Base-by-base conservation (phyloP, 2,888 invertebrate genomes). In the Tortrix viridana region DNA sequence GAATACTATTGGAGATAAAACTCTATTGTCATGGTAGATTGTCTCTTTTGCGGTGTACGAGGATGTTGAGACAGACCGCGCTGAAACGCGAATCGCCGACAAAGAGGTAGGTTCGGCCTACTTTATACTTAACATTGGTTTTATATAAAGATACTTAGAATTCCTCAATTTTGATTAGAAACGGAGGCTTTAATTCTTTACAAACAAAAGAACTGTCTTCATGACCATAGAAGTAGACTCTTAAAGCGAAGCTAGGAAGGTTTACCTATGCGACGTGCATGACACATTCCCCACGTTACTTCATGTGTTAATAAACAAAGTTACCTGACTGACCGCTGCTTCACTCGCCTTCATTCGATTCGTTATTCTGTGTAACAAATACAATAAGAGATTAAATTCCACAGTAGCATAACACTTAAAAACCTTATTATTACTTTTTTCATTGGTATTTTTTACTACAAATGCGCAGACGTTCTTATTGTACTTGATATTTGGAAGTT, bases 291-390 rank as follows among this genome's bases (percentile, higher is more conserved):
- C 86, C 83, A 83, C 78, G 81, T 80, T 89, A 92, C 88, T 91
- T 92, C 92, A 92, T 92, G 92, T 92, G 92, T 91, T 91, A 84
- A 89, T 92, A 90, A 92, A 91, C 91, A 92, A 91, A 89, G 89
- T 91, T 89, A 91, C 87, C 81, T 85, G 88, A 89, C 89, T 88
- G 89, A 92, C 87, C 79, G 66, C 80, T 81, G 85, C 86, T 85
- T 79, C 75, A 80, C 72, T 73, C 80, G 83, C 81, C 70, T 71
- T 71, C 77, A 83, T 80, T 69, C 80, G 81, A 65, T 76, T 76
- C 74, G 76, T 69, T 68, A 59, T 69, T 62, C 12, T 32, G 22
- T 22, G 44, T 48, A 20, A 22, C 59, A 62, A 57, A 57, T 81
- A 77, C 82, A 84, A 82, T 85, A 86, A 84, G 81, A 81, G 70